These are phyloP conservation scores for Myotis findleyi DNA, from an alignment of 2,797 vertebrate species.

Conservation along the genomic window DNA sequence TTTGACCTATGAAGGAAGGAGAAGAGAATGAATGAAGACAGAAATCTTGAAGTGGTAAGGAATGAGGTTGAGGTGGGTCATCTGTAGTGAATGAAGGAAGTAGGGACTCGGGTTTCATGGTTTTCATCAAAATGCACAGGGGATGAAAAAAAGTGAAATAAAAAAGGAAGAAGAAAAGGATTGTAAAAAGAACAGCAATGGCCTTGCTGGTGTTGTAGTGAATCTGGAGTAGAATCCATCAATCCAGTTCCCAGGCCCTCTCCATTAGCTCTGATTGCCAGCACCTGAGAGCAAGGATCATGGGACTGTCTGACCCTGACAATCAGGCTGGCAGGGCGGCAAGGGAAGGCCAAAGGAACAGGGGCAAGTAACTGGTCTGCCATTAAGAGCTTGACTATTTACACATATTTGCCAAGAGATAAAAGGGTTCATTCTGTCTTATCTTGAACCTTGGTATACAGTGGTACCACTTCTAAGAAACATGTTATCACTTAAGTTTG, in stretches of 20 bases:
- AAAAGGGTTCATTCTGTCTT: constrained; percentile 16
- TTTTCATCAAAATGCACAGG: not conserved
- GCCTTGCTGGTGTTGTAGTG: not conserved
- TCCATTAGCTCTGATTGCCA: not conserved
- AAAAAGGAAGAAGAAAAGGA: not conserved
- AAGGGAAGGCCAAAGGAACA: not conserved
- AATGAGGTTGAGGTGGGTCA: not conserved
- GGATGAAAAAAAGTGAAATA: not conserved
- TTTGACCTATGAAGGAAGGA: not conserved
- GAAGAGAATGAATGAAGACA: not conserved
- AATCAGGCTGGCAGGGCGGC: too few relatives aligned
- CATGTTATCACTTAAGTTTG: not conserved
- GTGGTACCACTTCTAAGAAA: constrained; percentile 25
- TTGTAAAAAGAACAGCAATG: not conserved
- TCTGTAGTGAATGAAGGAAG: not conserved
- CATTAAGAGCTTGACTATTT: not conserved
- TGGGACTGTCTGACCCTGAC: not conserved
- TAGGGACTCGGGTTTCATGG: not conserved
- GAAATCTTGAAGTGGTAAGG: not conserved
- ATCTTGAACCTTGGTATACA: not conserved
- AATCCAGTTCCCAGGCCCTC: not conserved
- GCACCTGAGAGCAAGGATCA: not conserved
- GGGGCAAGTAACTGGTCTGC: not conserved
- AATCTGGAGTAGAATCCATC: not conserved
- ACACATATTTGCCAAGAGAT: constrained; percentile 17